Evolutionary conservation across 2,113 vertebrate genomes (phyloP).

Genomic region (Gnathonemus echidnorhynchus): DNA sequence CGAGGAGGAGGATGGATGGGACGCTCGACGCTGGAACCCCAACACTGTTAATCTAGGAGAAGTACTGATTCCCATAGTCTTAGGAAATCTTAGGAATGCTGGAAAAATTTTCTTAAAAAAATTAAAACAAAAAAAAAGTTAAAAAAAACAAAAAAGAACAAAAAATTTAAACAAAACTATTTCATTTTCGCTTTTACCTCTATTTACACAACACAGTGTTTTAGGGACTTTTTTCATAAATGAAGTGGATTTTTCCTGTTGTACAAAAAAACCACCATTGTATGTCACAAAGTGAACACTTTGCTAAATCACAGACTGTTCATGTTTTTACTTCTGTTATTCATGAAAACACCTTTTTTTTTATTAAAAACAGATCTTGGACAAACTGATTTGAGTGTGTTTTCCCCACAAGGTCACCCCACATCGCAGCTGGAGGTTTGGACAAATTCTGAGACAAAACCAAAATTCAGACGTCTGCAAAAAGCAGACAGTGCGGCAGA

Average conservation of each 20-base stretch:
- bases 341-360: conserved; percentile 57
- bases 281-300: conserved; percentile 60
- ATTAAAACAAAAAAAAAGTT: not conserved
- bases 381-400: conserved; percentile 39
- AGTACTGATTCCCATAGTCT: conserved; percentile 48
- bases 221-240: conserved; percentile 51
- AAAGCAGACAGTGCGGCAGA: not conserved
- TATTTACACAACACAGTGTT: conserved; percentile 54
- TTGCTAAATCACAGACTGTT: conserved; percentile 62
- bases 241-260: conserved; percentile 54
- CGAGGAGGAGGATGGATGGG: conserved; percentile 26
- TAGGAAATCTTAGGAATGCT: conserved; percentile 54
- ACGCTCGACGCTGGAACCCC: conserved; percentile 46
- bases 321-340: conserved; percentile 60
- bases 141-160: conserved; percentile 48
- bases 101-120: conserved; percentile 58
- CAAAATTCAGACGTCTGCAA: not conserved
- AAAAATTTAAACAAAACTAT: conserved; percentile 25
- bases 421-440: not conserved
- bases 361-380: conserved; percentile 55
- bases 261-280: conserved; percentile 48
- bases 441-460: not conserved
- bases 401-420: conserved; percentile 6
- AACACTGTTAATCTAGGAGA: conserved; percentile 56
- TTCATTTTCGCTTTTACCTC: conserved; percentile 62